Evolutionary conservation across 1,140 invertebrate species (phyloP).

Genomic region (Eubasilissa regina): DNA sequence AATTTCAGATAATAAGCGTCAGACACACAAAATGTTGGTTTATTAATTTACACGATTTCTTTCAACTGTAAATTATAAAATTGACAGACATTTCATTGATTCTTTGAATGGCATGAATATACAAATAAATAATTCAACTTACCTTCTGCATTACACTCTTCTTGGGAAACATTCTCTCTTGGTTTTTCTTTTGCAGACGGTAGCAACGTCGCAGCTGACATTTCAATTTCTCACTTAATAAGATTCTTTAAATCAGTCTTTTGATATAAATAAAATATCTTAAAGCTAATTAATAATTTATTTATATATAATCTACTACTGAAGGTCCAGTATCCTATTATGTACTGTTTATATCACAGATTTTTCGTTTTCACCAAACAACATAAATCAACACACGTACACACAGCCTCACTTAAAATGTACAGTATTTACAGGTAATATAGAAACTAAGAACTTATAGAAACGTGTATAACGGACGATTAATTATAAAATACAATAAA

Average conservation of each 20-base stretch:
- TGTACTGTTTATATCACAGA: constrained; percentile 74
- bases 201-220: constrained; percentile 67
- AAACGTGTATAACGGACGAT: constrained; percentile 72
- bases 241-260: constrained; percentile 50
- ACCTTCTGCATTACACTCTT: constrained; percentile 44
- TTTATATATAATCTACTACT: constrained; percentile 41
- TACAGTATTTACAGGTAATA: constrained; percentile 52
- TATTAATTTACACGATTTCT: neutral
- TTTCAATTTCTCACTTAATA: constrained; percentile 64
- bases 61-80: neutral
- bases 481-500: constrained; percentile 72
- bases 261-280: constrained; percentile 51
- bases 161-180: constrained; percentile 30
- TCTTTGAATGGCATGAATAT: neutral
- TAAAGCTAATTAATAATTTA: constrained; percentile 53
- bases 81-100: neutral
- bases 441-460: constrained; percentile 69
- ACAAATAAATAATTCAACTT: constrained; percentile 30
- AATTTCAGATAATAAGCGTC: constrained; percentile 13
- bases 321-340: constrained; percentile 62
- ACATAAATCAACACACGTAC: constrained; percentile 73
- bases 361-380: constrained; percentile 73
- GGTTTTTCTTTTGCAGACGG: constrained; percentile 53
- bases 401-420: constrained; percentile 58
- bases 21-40: neutral